Percentiles rank a stretch among this genome's conserved stretches.
Conservation (phyloP, 2,797 vertebrate genomes). For the Ceyx erithaca region DNA sequence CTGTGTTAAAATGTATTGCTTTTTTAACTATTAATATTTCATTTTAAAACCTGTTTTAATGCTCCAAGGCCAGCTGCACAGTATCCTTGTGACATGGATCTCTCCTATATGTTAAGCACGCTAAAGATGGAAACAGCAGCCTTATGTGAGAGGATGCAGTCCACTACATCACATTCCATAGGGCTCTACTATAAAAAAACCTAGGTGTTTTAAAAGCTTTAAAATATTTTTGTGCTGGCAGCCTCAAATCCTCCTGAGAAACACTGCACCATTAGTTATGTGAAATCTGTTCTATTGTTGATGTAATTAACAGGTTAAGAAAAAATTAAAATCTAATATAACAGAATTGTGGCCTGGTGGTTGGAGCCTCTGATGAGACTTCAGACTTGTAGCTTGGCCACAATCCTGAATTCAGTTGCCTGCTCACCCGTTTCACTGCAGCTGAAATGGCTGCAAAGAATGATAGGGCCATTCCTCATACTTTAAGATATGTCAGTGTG, state of each 20-base stretch:
- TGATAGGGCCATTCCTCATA: neutral
- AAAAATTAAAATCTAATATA: neutral
- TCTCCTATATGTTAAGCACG: neutral
- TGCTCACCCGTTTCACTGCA: neutral
- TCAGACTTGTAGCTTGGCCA: neutral
- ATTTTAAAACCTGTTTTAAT: neutral
- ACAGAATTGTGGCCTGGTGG: neutral
- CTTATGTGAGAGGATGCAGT: neutral
- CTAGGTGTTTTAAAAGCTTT: neutral
- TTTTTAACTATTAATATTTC: slow-evolving; percentile 12
- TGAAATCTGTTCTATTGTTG: neutral
- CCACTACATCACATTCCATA: neutral
- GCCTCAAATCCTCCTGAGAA: neutral
- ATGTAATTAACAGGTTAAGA: neutral
- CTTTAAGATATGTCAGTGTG: neutral
- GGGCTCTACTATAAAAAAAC: neutral
- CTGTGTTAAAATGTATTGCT: neutral
- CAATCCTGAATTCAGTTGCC: neutral
- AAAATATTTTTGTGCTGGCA: neutral
- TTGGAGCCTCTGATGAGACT: neutral
- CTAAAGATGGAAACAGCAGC: neutral
- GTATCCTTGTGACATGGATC: neutral
- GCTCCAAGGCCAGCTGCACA: neutral
- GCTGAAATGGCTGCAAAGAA: neutral
- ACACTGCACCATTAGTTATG: neutral